Evolutionary conservation across 2,113 vertebrate species (phyloP).

Genomic region (Muntiacus muntjak): DNA sequence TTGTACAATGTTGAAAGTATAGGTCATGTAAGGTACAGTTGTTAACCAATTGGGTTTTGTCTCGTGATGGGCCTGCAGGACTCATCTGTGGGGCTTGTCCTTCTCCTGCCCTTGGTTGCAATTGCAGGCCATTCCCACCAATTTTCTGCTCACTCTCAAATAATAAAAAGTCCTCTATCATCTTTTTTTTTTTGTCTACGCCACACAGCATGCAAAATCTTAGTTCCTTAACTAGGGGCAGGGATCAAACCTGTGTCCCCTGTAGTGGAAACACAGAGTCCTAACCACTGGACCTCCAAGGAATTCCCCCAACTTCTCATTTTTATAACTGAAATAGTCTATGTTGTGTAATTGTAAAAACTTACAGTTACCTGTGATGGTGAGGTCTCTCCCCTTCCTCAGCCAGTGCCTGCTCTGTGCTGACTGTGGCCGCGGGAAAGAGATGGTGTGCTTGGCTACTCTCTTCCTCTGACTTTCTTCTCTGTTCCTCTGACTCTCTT

Average conservation of each 20-base stretch:
- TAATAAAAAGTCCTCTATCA: not conserved
- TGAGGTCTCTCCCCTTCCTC: not conserved
- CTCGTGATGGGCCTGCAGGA: not conserved
- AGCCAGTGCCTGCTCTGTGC: not conserved
- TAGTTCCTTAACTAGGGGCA: not conserved
- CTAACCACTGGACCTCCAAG: not conserved
- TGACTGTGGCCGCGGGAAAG: not conserved
- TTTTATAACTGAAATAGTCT: not conserved
- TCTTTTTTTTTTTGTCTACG: not conserved
- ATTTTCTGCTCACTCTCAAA: not conserved
- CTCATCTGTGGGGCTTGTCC: not conserved
- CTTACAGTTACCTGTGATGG: not conserved
- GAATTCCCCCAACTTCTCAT: not conserved
- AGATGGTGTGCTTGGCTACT: not conserved
- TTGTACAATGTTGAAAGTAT: not conserved
- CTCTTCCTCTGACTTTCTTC: not conserved
- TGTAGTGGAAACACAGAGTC: not conserved
- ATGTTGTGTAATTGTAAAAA: not conserved
- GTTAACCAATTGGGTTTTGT: not conserved
- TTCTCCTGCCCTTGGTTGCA: not conserved
- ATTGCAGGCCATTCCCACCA: not conserved
- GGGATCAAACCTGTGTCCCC: not conserved
- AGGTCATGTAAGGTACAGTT: not conserved
- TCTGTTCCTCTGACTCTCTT: not conserved
- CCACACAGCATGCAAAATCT: not conserved